Conservation (phyloP, 2,888 invertebrate genomes). For the Monoplex corrugatus region DNA sequence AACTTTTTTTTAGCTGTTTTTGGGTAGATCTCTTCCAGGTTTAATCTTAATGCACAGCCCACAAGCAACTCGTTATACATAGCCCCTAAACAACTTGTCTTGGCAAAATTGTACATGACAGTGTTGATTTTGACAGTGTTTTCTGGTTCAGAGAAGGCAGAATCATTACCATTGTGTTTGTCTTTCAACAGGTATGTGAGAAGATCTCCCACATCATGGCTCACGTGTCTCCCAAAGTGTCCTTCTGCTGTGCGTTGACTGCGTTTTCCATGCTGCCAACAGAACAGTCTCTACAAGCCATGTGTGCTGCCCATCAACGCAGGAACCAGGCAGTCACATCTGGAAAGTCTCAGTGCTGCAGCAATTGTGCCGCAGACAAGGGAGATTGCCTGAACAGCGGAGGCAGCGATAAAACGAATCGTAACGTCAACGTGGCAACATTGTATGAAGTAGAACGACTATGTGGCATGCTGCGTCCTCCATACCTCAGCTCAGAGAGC, state of each 20-base stretch:
- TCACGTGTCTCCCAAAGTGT: constrained; percentile 67
- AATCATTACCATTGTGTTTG: background rate
- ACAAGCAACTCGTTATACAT: too few relatives aligned
- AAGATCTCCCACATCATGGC: constrained; percentile 69
- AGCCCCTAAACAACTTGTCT: too few relatives aligned
- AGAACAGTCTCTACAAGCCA: constrained; percentile 62
- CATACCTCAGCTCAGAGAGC: constrained; percentile 72
- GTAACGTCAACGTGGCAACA: constrained; percentile 69
- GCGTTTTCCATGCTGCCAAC: constrained; percentile 72
- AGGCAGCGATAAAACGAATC: constrained; percentile 55
- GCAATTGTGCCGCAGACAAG: constrained; percentile 51
- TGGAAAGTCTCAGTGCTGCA: constrained; percentile 56
- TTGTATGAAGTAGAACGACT: constrained; percentile 74
- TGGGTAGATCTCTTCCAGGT: too few relatives aligned
- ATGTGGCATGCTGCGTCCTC: constrained; percentile 72
- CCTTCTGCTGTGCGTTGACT: constrained; percentile 71
- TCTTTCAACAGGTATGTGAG: constrained; percentile 61
- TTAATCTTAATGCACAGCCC: too few relatives aligned
- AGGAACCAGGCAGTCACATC: constrained; percentile 40
- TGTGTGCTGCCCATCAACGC: constrained; percentile 66
- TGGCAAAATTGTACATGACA: too few relatives aligned
- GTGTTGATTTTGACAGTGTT: too few relatives aligned
- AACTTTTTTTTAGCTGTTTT: too few relatives aligned
- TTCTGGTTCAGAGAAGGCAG: too few relatives aligned
- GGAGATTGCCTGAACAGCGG: constrained; percentile 52